A percentile compares a stretch with the other conserved stretches of the same genome.
These are phyloP conservation scores for Clarias pachynema DNA, from an alignment of 2,797 vertebrate species.

Conservation along the genomic window DNA sequence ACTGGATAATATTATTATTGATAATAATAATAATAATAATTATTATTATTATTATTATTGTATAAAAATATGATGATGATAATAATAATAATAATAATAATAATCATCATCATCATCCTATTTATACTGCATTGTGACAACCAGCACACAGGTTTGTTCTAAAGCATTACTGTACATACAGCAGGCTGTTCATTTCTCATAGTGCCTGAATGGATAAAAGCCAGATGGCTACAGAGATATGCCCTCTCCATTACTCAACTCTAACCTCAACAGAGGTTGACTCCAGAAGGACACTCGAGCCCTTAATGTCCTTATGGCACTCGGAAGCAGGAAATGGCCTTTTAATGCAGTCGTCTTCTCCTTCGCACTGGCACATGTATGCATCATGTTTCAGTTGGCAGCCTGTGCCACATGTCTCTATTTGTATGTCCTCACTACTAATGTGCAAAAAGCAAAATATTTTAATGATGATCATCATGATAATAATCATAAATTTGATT, in stretches of 20 bases:
- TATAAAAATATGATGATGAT: no score
- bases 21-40: neutral
- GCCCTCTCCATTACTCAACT: conserved; percentile 50
- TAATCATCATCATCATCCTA: neutral
- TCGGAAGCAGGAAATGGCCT: conserved; percentile 56
- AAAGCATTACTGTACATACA: conserved; percentile 24
- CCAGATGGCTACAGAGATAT: conserved; percentile 52
- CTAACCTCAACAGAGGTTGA: conserved; percentile 53
- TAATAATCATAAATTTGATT: conserved; percentile 41
- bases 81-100: neutral
- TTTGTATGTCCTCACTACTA: conserved; percentile 37
- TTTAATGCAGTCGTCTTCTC: conserved; percentile 47
- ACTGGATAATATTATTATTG: neutral
- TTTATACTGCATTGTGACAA: neutral
- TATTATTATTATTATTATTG: neutral
- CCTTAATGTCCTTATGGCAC: conserved; percentile 56
- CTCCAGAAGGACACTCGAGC: conserved; percentile 53
- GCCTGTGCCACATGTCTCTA: conserved; percentile 38
- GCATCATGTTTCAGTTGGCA: conserved; percentile 48
- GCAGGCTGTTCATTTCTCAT: conserved; percentile 31
- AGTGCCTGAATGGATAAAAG: conserved; percentile 32
- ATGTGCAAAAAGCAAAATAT: conserved; percentile 1
- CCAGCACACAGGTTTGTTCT: neutral
- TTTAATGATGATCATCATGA: neutral
- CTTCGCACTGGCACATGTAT: conserved; percentile 40